Percentiles rank a stretch among this genome's conserved stretches.
Conservation (phyloP, 2,888 invertebrate species). For the Muschampia plurimacula region DNA sequence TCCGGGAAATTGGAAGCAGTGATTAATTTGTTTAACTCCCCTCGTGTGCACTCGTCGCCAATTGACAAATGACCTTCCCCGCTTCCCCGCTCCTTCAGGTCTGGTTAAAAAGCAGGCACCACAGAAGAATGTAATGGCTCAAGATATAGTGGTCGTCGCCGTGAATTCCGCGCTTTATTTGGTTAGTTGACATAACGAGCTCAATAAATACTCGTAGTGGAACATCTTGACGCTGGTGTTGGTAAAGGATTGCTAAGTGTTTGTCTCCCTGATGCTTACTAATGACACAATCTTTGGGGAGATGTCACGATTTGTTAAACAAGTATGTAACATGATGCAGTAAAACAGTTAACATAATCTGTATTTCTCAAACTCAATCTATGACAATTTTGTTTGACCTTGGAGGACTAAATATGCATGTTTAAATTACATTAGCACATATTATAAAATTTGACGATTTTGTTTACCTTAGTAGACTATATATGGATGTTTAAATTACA, state of each 20-base stretch:
- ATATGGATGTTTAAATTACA: no score
- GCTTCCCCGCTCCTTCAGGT: slow-evolving; percentile 33
- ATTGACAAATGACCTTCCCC: slow-evolving; percentile 54
- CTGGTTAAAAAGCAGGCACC: slow-evolving; percentile 13
- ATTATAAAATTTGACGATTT: no score
- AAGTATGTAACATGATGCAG: neutral
- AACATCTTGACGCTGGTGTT: slow-evolving; percentile 32
- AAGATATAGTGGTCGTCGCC: slow-evolving; percentile 20
- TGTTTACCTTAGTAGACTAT: no score
- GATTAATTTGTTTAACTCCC: slow-evolving; percentile 83
- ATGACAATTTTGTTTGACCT: no score
- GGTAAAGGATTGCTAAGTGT: slow-evolving; percentile 35
- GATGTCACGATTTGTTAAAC: slow-evolving; percentile 9
- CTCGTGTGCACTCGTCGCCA: slow-evolving; percentile 72
- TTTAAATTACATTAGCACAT: no score
- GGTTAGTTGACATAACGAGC: slow-evolving; percentile 35
- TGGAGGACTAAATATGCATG: no score
- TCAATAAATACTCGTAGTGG: slow-evolving; percentile 30
- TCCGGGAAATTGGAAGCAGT: slow-evolving; percentile 79
- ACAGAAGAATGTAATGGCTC: slow-evolving; percentile 35
- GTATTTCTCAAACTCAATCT: no score
- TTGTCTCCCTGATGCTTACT: slow-evolving; percentile 25
- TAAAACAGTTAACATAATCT: no score
- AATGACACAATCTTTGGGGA: slow-evolving; percentile 10
- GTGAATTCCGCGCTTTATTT: slow-evolving; percentile 35